Percentiles rank a stretch among this genome's conserved stretches.
These are phyloP conservation scores for Pseudorectes ferrugineus DNA, from an alignment of 2,113 vertebrate genomes.

Conservation along the genomic window DNA sequence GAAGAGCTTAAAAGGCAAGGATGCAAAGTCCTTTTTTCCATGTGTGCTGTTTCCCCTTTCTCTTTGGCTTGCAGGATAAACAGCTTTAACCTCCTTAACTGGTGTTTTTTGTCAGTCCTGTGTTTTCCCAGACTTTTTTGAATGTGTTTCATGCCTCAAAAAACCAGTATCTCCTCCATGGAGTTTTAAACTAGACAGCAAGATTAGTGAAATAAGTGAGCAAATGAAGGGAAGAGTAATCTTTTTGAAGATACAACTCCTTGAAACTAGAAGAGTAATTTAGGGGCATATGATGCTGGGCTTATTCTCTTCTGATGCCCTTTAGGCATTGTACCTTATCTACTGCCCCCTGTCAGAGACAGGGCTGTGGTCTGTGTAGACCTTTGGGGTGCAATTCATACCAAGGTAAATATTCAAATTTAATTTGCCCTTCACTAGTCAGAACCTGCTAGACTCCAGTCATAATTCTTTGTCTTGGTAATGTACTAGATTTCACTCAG, in stretches of 20 bases:
- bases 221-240: not conserved
- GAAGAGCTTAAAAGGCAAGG: not conserved
- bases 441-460: not conserved
- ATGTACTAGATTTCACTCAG: not conserved
- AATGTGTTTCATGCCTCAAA: not conserved
- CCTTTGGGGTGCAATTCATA: not conserved
- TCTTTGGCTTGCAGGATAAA: not conserved
- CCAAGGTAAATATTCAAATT: not conserved
- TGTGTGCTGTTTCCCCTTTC: not conserved
- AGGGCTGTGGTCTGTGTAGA: not conserved
- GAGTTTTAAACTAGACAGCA: not conserved
- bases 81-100: not conserved
- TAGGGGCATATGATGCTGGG: accelerated
- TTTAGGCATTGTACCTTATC: not conserved
- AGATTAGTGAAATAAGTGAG: not conserved
- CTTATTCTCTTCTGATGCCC: not conserved
- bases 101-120: not conserved
- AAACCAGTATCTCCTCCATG: not conserved
- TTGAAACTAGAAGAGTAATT: not conserved
- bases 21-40: not conserved
- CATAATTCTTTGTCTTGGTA: not conserved
- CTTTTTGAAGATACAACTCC: not conserved
- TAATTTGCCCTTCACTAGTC: not conserved
- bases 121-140: not conserved
- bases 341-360: not conserved